Conservation (phyloP, 2,797 vertebrate species). For the Mormyrus proboscirostris region DNA sequence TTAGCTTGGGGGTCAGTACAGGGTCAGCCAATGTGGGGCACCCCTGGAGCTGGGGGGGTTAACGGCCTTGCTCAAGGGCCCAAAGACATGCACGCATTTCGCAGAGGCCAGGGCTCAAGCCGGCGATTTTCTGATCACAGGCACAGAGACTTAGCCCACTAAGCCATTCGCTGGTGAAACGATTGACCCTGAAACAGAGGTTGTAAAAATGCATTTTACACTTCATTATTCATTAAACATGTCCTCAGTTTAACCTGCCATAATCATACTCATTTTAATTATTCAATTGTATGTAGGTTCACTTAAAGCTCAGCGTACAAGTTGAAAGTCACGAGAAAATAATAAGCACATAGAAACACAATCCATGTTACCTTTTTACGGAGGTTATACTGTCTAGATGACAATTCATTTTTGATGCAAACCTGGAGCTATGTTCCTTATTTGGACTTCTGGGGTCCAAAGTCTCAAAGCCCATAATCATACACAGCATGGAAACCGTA, state of each 20-base stretch:
- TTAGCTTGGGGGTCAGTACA: neutral
- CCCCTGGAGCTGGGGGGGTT: neutral
- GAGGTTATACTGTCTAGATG: neutral
- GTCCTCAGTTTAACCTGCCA: neutral
- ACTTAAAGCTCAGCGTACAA: neutral
- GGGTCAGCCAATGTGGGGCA: neutral
- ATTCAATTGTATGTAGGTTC: neutral
- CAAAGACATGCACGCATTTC: neutral
- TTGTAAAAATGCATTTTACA: neutral
- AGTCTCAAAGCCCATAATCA: conserved; percentile 48
- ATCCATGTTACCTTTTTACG: neutral
- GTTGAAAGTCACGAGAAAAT: neutral
- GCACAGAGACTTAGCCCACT: neutral
- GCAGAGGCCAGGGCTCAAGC: neutral
- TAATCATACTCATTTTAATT: neutral
- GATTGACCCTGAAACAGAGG: neutral
- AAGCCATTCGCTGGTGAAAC: neutral
- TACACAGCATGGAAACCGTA: conserved; percentile 56
- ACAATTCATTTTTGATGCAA: conserved; percentile 53
- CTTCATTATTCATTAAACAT: neutral
- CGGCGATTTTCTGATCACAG: neutral
- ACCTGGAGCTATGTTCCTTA: conserved; percentile 54
- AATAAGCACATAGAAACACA: neutral
- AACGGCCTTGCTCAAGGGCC: neutral
- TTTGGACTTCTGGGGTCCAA: conserved; percentile 57